Percentiles rank a stretch among this genome's conserved stretches.
Evolutionary conservation across 2,888 invertebrate species (phyloP).

Genomic region (Dasysyrphus albostriatus): DNA sequence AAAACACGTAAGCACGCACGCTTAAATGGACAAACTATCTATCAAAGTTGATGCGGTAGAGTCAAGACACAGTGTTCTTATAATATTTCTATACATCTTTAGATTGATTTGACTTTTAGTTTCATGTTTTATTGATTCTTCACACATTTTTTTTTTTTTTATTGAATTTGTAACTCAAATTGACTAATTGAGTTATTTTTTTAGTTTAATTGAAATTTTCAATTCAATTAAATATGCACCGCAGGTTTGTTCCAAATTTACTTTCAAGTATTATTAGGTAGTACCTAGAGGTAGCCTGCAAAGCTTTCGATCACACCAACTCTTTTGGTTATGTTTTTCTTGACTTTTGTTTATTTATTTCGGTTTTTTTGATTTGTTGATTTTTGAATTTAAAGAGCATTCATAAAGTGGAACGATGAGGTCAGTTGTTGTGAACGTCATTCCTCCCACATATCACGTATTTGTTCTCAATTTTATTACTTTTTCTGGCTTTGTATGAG

Average conservation of each 20-base stretch:
- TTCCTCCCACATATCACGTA: constrained; percentile 37
- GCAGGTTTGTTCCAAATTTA: constrained; percentile 30
- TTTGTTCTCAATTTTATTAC: constrained; percentile 53
- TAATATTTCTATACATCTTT: background rate
- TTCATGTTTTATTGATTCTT: constrained; percentile 42
- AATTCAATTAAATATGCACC: constrained; percentile 15
- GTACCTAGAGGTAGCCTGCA: background rate
- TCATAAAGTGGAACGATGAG: constrained; percentile 42
- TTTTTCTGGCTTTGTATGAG: background rate
- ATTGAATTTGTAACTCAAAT: constrained; percentile 50
- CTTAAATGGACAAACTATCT: constrained; percentile 54
- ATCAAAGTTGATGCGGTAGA: constrained; percentile 28
- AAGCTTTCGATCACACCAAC: background rate
- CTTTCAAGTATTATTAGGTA: background rate
- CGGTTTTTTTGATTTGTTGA: background rate
- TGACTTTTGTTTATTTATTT: background rate
- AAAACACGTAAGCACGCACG: constrained; percentile 54
- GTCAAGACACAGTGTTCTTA: background rate
- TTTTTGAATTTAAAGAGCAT: background rate
- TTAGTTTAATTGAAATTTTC: constrained; percentile 40
- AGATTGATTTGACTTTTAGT: constrained; percentile 45
- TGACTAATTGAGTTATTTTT: constrained; percentile 57
- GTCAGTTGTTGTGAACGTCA: constrained; percentile 46
- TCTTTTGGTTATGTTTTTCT: constrained; percentile 6
- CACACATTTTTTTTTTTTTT: constrained; percentile 12